Base-by-base conservation (phyloP, 2,113 vertebrate genomes). In the Okapia johnstoni region DNA sequence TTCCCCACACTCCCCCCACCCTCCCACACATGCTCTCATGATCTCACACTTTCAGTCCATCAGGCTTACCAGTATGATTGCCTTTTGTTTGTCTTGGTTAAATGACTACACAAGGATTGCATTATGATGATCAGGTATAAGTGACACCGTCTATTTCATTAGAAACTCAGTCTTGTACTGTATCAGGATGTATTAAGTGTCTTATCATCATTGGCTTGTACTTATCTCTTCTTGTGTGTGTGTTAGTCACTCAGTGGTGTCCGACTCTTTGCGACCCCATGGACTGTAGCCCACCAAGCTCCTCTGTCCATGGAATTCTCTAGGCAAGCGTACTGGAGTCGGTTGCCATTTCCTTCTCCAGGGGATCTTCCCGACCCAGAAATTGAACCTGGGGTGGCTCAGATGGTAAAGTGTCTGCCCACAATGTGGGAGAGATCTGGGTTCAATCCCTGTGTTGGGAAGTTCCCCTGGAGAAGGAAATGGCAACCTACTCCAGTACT, bases 391-490 rank as follows among this genome's bases (percentile, higher is more conserved):
- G 2, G 19, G n/a, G 21, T 70, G 19, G n/a, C 5, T 70, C 10
- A 70, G n/a, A 70, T 0, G 2, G 5, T 70, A 40, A 70, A 36
- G n/a, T 1, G 2, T 70, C n/a, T 70, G 66, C n/a, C 10, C 40
- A n/a, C n/a, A 40, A 23, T 40, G 66, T 0, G 0, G n/a, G n/a
- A 40, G 8, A 40, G 19, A 70, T 40, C n/a, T 70, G 19, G 4
- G 10, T 40, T 70, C 0, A 0, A 12, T 70, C 36, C 19, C 19
- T 70, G 66, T 2, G 10, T 70, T 0, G 0, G 17, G n/a, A 70
- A 70, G n/a, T 23, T 70, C 9, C 66, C n/a, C 19, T 70, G 19
- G 66, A 70, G 19, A 40, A 70, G 19, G 66, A 12, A 70, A 70
- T 70, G 19, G 19, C n/a, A 70, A 1, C 66, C 66, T 5, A 70